Conservation (phyloP, 2,113 vertebrate genomes). For the Azemiops feae region DNA sequence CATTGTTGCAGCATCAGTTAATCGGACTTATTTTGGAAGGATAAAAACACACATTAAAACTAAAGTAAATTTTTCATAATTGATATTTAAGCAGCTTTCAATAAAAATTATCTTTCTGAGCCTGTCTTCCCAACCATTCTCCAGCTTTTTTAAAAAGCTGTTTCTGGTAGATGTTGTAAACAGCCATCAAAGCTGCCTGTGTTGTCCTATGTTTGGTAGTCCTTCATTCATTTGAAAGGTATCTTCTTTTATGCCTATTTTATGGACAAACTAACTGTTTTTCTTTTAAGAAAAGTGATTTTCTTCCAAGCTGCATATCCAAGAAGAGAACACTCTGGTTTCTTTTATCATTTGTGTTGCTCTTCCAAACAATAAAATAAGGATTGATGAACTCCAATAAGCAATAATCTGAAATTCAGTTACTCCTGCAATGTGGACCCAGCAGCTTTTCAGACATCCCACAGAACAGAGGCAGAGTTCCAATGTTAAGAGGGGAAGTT, state of each 20-base stretch:
- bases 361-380: not conserved
- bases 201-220: not conserved
- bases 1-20: slow-evolving; percentile 50
- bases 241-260: not conserved
- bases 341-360: not conserved
- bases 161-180: not conserved
- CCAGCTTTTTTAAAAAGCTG: not conserved
- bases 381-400: not conserved
- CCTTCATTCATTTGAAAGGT: not conserved
- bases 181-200: not conserved
- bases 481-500: not conserved
- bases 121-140: not conserved
- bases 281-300: not conserved
- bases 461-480: not conserved
- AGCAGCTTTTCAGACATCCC: not conserved
- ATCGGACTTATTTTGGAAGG: slow-evolving; percentile 54
- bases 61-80: slow-evolving; percentile 37
- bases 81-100: slow-evolving; percentile 60
- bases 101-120: slow-evolving; percentile 26
- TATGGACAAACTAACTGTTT: not conserved
- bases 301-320: not conserved
- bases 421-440: not conserved
- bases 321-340: not conserved
- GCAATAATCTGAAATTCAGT: not conserved
- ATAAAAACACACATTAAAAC: slow-evolving; percentile 46